Evolutionary conservation across 2,797 vertebrate genomes (phyloP).

Genomic region (Alouatta caraya): DNA sequence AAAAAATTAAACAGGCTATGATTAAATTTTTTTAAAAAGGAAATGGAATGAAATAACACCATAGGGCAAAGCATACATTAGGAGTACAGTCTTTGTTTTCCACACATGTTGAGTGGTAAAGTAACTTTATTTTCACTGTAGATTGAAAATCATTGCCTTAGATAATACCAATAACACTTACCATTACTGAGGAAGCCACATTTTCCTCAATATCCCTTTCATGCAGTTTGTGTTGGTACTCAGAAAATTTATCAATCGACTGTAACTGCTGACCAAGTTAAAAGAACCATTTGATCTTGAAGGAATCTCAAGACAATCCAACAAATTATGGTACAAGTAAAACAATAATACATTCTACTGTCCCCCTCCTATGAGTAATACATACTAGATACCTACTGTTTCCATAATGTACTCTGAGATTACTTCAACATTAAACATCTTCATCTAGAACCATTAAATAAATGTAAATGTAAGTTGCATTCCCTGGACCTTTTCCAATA

Average conservation of each 20-base stretch:
- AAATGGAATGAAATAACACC: neutral
- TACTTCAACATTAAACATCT: conserved; percentile 4
- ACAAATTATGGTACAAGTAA: neutral
- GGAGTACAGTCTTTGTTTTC: neutral
- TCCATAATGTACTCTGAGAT: neutral
- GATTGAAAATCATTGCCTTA: neutral
- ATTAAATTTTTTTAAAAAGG: neutral
- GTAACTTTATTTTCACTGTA: neutral
- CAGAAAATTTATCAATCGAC: neutral
- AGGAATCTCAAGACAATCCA: neutral
- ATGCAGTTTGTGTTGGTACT: neutral
- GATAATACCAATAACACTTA: neutral
- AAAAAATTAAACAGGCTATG: neutral
- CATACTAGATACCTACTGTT: neutral
- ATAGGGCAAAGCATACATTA: neutral
- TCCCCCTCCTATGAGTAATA: neutral
- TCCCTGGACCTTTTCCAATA: neutral
- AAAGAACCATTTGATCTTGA: neutral
- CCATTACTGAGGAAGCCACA: neutral
- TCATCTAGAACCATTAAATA: conserved; percentile 26
- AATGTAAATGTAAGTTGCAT: conserved; percentile 7
- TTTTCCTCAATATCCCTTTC: neutral
- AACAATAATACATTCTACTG: neutral
- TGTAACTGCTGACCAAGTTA: neutral
- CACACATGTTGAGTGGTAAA: neutral